phyloP scores from a whole-genome alignment of 2,113 vertebrate genomes.

The Ameiurus melas region DNA sequence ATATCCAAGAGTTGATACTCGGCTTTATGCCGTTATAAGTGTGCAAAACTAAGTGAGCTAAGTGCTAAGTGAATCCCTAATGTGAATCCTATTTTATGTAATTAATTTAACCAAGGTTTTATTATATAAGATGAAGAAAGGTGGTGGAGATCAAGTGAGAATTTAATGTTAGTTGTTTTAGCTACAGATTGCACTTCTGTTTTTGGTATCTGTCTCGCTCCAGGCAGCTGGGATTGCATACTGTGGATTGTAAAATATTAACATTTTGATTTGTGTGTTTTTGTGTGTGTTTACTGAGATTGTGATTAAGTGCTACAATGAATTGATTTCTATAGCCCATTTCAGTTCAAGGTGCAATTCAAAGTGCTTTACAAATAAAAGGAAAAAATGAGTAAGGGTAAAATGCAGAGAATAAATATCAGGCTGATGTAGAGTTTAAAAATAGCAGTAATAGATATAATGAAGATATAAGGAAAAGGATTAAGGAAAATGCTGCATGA shows the following conservation, averaged over 20 bases:
- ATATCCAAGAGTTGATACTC: neutral
- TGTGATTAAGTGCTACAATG: neutral
- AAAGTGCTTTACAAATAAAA: neutral
- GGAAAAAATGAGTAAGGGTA: neutral
- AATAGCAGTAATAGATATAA: neutral
- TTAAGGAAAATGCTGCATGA: neutral
- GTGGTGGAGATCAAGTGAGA: neutral
- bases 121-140: neutral
- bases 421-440: neutral
- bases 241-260: neutral
- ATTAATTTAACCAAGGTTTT: neutral
- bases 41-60: neutral
- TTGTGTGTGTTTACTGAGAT: neutral
- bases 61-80: neutral
- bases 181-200: neutral
- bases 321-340: neutral
- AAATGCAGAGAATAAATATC: neutral
- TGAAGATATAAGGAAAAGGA: no score
- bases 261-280: neutral
- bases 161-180: neutral
- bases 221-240: neutral
- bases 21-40: neutral
- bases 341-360: no score
- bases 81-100: neutral
- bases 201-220: no score